A percentile compares a stretch with the other conserved stretches of the same genome.
phyloP scores from a whole-genome alignment of 1,140 invertebrate genomes.

The Lepidurus packardi region DNA sequence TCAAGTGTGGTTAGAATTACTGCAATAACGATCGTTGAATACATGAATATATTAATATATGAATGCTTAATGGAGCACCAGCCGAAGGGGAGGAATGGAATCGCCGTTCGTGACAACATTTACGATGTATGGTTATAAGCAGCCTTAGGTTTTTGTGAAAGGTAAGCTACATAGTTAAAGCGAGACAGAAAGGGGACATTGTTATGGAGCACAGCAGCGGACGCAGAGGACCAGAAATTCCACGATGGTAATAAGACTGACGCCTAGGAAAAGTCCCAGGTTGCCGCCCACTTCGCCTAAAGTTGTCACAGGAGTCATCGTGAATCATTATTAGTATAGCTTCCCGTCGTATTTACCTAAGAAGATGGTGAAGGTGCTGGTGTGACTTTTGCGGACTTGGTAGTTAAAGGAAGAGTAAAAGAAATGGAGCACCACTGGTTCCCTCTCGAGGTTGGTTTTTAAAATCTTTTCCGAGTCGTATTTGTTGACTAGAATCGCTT shows the following conservation, averaged over 20 bases:
- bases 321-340: no score
- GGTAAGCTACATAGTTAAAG: neutral
- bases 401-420: neutral
- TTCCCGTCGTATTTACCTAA: neutral
- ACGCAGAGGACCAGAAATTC: conserved; percentile 19
- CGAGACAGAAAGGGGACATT: neutral
- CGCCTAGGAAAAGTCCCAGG: conserved; percentile 23
- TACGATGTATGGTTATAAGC: no score
- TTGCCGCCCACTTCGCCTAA: conserved; percentile 26
- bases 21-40: no score
- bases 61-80: no score
- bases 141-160: no score
- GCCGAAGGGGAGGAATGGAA: no score
- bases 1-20: no score
- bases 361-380: neutral
- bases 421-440: neutral
- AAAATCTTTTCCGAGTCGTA: neutral
- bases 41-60: no score
- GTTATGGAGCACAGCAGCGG: neutral
- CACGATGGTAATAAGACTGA: conserved; percentile 23
- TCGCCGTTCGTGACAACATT: no score
- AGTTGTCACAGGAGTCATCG: neutral
- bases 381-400: neutral
- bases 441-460: neutral
- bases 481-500: neutral